Percentiles rank a stretch among this genome's conserved stretches.
Evolutionary conservation across 2,113 vertebrate species (phyloP).

Genomic region (Micronycteris hirsuta): DNA sequence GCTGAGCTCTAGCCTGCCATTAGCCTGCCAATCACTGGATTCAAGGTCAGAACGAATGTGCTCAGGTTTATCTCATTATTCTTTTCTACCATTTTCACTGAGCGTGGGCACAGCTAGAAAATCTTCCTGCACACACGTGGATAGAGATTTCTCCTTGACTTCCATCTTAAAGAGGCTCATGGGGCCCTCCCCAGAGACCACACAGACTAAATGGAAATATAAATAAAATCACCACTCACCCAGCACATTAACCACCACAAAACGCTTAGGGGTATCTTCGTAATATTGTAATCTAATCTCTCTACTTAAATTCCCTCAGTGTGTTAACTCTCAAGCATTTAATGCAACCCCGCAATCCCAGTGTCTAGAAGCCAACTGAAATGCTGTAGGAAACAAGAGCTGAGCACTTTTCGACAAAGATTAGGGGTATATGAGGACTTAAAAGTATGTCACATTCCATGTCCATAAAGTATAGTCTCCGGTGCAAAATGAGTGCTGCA

Average conservation of each 20-base stretch:
- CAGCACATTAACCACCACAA: not conserved
- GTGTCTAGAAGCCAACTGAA: not conserved
- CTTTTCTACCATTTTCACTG: not conserved
- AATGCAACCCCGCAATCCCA: not conserved
- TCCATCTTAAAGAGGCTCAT: not conserved
- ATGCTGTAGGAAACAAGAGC: not conserved
- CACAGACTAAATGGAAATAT: not conserved
- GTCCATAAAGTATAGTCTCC: not conserved
- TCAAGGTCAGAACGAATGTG: constrained; percentile 9
- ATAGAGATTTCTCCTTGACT: not conserved
- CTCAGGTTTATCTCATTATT: not conserved
- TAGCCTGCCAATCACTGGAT: not conserved
- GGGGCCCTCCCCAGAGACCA: not conserved
- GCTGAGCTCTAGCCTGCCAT: not conserved
- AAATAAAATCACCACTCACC: not conserved
- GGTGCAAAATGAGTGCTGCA: not conserved
- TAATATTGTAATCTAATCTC: not conserved
- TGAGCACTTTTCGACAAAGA: not conserved
- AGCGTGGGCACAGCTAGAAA: not conserved
- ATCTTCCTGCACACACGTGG: not conserved
- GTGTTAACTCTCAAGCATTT: not conserved
- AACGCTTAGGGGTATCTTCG: not conserved
- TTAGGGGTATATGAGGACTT: not conserved
- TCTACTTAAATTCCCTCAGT: not conserved
- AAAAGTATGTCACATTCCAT: not conserved